Base-by-base conservation (phyloP, 2,113 vertebrate genomes). In the Chaetodon auriga region DNA sequence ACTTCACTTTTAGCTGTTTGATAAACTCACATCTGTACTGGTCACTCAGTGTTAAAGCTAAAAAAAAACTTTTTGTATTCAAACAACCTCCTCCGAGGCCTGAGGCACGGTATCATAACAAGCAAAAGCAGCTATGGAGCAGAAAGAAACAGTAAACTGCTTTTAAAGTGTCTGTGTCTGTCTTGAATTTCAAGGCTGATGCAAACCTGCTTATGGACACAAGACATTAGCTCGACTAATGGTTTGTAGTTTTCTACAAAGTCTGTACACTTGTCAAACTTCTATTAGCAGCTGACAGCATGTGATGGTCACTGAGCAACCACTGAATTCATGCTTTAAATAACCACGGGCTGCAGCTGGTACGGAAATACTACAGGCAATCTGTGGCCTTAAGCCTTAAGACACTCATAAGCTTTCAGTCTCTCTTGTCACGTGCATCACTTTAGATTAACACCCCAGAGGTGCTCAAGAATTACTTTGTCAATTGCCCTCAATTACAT, bases 401-500 rank as follows among this genome's bases (percentile, higher is more conserved):
- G 19, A 49, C 38, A 21, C 69, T 80, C 66, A 66, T 38, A 36
- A 43, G 23, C 65, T 70, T 62, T 71, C 75, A 65, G 12, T 53
- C 13, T 53, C 55, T 65, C 49, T 54, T 12, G 57, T 55, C 25
- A 57, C 57, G 69, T 23, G 21, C 61, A 51, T 72, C 62, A 71
- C 48, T 53, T 45, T 13, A 54, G 30, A 82, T 75, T 30, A 53
- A 58, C 60, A 63, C 41, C 65, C 46, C 21, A 19, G 45, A 76
- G 49, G n/a, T 21, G 16, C 45, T 53, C 1, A 13, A 66, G n/a
- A 18, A 60, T 60, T 55, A 63, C 62, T 66, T 86, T 70, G 46
- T 72, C 68, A 83, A 83, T 84, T 83, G 63, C 69, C 65, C 43
- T 81, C 61, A 80, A 76, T 88, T 68, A 90, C 60, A 74, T 38